Evolutionary conservation across 2,113 vertebrate species (phyloP).

Genomic region (Ascaphus truei): DNA sequence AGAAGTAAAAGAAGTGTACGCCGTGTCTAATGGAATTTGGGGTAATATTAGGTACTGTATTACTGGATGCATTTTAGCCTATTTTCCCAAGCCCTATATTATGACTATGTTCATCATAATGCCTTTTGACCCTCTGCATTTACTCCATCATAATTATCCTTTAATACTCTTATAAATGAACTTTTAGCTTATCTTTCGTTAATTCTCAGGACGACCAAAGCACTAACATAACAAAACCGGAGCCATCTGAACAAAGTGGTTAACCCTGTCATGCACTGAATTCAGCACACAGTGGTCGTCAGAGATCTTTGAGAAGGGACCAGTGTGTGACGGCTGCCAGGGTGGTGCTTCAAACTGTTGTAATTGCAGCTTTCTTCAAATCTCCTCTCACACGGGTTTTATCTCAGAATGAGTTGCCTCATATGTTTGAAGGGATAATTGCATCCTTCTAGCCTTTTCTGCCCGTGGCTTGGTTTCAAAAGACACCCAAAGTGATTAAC

Average conservation of each 20-base stretch:
- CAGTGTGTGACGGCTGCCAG: no score
- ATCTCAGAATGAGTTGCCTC: background rate
- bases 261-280: no score
- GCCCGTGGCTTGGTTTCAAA: background rate
- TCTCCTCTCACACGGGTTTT: background rate
- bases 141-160: slow-evolving; percentile 79
- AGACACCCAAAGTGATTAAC: background rate
- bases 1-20: background rate
- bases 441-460: background rate
- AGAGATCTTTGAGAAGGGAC: no score
- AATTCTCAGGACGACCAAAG: slow-evolving; percentile 72
- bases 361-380: background rate
- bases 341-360: no score
- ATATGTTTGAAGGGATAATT: background rate
- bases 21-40: slow-evolving; percentile 15
- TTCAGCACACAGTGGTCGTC: no score
- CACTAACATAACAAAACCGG: slow-evolving; percentile 65
- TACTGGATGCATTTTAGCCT: slow-evolving; percentile 53
- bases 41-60: slow-evolving; percentile 40
- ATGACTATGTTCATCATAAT: slow-evolving; percentile 66
- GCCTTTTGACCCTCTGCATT: slow-evolving; percentile 70
- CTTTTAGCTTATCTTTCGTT: slow-evolving; percentile 76
- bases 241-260: slow-evolving; percentile 68
- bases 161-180: slow-evolving; percentile 83
- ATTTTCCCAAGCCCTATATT: slow-evolving; percentile 61